These are phyloP conservation scores for Globicephala melas DNA, from an alignment of 2,113 vertebrate species.

Conservation along the genomic window DNA sequence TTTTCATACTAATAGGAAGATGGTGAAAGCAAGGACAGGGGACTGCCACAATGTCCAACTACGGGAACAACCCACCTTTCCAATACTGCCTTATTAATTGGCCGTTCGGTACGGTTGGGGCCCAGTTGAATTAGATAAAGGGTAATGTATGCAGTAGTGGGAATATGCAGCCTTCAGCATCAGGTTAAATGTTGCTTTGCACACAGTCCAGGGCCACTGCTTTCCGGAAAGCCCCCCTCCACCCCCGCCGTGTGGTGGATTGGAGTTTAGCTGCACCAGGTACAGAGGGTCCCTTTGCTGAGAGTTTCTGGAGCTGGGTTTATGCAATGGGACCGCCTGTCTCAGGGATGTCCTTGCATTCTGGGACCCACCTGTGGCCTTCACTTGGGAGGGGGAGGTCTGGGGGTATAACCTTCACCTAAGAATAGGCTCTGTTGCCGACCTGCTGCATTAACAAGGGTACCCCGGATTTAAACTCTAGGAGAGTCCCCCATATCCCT, in stretches of 20 bases:
- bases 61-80: not conserved
- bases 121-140: not conserved
- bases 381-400: not conserved
- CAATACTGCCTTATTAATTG: not conserved
- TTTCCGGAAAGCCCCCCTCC: not conserved
- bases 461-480: not conserved
- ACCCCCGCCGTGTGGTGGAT: fast-evolving
- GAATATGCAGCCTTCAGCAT: not conserved
- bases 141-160: not conserved
- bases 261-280: not conserved
- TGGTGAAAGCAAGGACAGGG: not conserved
- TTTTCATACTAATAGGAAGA: not conserved
- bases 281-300: not conserved
- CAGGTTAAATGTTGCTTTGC: not conserved
- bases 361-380: not conserved
- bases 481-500: not conserved
- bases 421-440: fast-evolving
- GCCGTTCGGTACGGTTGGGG: not conserved
- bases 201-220: not conserved
- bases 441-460: fast-evolving
- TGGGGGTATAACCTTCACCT: not conserved
- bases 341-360: not conserved
- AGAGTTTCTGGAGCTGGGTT: not conserved
- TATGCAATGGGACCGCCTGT: not conserved
- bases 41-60: not conserved